Evolutionary conservation across 2,113 vertebrate species (phyloP), one percentile per base, ranked within the genome.

Genomic region (Hippocampus barbouri): DNA sequence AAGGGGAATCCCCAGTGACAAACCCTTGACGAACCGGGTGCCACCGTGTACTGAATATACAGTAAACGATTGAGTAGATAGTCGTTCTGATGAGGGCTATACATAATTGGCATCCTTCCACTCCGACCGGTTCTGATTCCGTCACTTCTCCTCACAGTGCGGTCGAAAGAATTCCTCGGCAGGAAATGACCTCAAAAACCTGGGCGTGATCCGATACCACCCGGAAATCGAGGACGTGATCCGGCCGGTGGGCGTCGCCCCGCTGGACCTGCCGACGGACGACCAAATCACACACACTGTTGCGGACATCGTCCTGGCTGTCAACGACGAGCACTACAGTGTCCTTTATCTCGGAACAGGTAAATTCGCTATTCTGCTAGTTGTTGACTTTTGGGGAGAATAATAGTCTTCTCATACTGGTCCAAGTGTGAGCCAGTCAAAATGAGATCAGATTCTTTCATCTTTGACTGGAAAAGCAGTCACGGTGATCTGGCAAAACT

Each of bases 311-410:
- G 92, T 91, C 18, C 85, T 89, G 66, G 90, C 91, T 0, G 91
- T 92, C 62, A 93, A 93, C 51, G 92, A 93, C 0, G 91, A 93
- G 74, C 89, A 92, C 82, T 93, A 94, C 85, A 92, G 85, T 7
- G 89, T 94, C 68, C 83, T 94, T 40, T 94, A 93, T 82, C 85
- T 94, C 1, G 92, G 92, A 68, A 94, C 92, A 87, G 93, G 93
- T 94, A n/a, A 47, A 14, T 3, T 25, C 27, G 1, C 1, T 2
- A 59, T 56, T 23, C n/a, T 12, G 49, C 21, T 25, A 23, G 54
- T 45, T 14, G 43, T 12, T 45, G 41, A 2, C 20, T 51, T 51
- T 51, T 18, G 43, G 43, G 43, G 49, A 51, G 18, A 21, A 21
- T 51, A 20, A 20, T 47, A 47, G 12, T 47, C 45, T 15, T 16